A percentile compares a stretch with the other conserved stretches of the same genome.
Conservation (phyloP, 2,888 invertebrate genomes). For the Ormyrus pomaceus region DNA sequence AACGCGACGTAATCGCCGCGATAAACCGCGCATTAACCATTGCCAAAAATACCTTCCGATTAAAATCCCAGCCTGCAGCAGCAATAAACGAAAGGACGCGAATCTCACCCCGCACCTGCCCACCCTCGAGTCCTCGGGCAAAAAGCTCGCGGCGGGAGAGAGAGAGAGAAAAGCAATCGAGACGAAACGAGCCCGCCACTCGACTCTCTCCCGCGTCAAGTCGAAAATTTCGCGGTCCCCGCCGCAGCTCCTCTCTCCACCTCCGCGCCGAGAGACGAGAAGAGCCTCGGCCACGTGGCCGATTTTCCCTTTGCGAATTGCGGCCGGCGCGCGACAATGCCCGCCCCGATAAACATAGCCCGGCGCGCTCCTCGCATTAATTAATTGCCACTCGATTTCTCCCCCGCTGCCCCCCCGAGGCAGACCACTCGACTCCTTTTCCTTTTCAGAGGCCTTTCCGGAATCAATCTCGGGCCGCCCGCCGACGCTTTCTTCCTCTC, state of each 20-base stretch:
- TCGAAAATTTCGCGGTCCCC: not conserved
- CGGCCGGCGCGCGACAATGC: not conserved
- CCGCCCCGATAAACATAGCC: not conserved
- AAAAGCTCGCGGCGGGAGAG: too few relatives aligned
- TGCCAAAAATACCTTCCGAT: too few relatives aligned
- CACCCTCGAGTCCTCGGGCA: too few relatives aligned
- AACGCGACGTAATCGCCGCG: too few relatives aligned
- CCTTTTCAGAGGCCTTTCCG: not conserved
- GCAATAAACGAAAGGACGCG: too few relatives aligned
- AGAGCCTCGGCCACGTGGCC: not conserved
- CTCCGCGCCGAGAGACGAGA: too few relatives aligned
- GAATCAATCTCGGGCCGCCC: conserved; percentile 30
- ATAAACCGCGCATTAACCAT: too few relatives aligned
- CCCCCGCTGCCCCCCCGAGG: not conserved
- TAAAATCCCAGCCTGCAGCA: too few relatives aligned
- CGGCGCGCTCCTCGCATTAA: conserved; percentile 19
- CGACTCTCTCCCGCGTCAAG: not conserved
- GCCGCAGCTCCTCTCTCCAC: not conserved
- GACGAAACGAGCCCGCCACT: not conserved
- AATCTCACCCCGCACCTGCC: too few relatives aligned
- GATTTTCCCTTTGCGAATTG: conserved; percentile 11
- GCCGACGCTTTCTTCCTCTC: too few relatives aligned
- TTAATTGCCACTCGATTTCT: conserved; percentile 55
- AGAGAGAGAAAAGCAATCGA: too few relatives aligned
- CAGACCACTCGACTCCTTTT: conserved; percentile 36